phyloP scores from a whole-genome alignment of 2,888 invertebrate genomes.

The Cheilosia soror region DNA sequence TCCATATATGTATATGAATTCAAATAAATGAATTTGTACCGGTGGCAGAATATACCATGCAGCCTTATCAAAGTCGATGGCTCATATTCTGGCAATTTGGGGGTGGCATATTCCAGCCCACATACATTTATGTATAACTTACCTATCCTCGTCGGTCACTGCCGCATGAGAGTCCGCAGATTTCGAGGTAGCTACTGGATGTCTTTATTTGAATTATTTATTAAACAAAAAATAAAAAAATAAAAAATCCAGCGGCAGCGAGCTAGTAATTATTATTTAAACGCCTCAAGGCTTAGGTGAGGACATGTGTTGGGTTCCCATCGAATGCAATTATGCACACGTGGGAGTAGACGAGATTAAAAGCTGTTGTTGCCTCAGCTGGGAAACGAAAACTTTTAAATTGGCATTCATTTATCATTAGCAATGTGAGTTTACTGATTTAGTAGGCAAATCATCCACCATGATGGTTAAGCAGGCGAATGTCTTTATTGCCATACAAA shows the following conservation, averaged over 20 bases:
- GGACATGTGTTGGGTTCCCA: conserved; percentile 65
- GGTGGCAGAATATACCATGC: conserved; percentile 11
- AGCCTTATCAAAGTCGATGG: not conserved
- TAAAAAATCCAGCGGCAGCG: conserved; percentile 57
- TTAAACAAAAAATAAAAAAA: conserved; percentile 5
- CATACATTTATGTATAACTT: not conserved
- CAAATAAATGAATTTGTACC: conserved; percentile 35
- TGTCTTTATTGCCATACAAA: too few relatives aligned
- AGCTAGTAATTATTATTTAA: conserved; percentile 66
- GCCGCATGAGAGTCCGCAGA: not conserved
- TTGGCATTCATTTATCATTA: not conserved
- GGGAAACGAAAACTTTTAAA: not conserved
- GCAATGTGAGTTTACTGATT: not conserved
- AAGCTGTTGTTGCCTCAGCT: conserved; percentile 5
- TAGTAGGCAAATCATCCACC: not conserved
- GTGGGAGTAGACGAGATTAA: not conserved
- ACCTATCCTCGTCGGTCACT: too few relatives aligned
- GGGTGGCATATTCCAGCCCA: not conserved
- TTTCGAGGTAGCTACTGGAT: not conserved
- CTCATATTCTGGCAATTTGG: conserved; percentile 29
- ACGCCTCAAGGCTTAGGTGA: conserved; percentile 59
- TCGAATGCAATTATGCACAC: conserved; percentile 57
- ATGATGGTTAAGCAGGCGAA: not conserved
- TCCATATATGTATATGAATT: conserved; percentile 54
- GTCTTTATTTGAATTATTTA: conserved; percentile 6